phyloP scores from a whole-genome alignment of 2,888 invertebrate genomes.

The Morpho helenor region DNA sequence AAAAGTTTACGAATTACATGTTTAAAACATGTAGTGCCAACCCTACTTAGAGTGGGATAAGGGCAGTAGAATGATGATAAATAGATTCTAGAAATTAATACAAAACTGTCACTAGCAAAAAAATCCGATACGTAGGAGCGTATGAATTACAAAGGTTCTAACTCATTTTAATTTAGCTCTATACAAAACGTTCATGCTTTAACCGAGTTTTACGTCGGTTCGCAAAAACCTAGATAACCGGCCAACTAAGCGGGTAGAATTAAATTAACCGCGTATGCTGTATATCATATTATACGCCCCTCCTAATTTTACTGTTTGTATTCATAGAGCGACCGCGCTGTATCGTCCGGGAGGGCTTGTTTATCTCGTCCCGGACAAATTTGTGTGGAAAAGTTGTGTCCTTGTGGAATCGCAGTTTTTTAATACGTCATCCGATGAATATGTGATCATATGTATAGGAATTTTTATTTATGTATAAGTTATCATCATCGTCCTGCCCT shows the following conservation, averaged over 20 bases:
- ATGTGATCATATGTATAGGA: too few relatives aligned
- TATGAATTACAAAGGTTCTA: too few relatives aligned
- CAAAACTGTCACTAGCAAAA: too few relatives aligned
- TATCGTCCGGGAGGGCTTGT: slow-evolving; percentile 52
- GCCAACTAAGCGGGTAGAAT: slow-evolving; percentile 43
- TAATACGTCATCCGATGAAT: slow-evolving; percentile 16
- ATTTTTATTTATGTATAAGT: too few relatives aligned
- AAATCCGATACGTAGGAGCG: too few relatives aligned
- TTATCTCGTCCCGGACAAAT: slow-evolving; percentile 64
- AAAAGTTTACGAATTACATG: too few relatives aligned
- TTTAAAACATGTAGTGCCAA: too few relatives aligned
- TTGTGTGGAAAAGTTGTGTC: slow-evolving; percentile 53
- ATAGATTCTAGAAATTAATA: too few relatives aligned
- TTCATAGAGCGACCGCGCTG: slow-evolving; percentile 59
- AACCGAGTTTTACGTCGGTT: not conserved
- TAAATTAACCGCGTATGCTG: slow-evolving; percentile 64
- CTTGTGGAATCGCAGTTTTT: slow-evolving; percentile 32
- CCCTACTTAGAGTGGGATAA: too few relatives aligned
- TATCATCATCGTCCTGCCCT: too few relatives aligned
- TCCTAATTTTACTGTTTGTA: slow-evolving; percentile 74
- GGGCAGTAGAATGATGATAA: too few relatives aligned
- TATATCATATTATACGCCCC: slow-evolving; percentile 53
- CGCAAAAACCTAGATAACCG: slow-evolving; percentile 17
- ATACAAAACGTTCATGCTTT: not conserved
- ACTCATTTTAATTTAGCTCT: not conserved